Conservation (phyloP, 2,888 invertebrate genomes). For the Microctonus hyperodae region DNA sequence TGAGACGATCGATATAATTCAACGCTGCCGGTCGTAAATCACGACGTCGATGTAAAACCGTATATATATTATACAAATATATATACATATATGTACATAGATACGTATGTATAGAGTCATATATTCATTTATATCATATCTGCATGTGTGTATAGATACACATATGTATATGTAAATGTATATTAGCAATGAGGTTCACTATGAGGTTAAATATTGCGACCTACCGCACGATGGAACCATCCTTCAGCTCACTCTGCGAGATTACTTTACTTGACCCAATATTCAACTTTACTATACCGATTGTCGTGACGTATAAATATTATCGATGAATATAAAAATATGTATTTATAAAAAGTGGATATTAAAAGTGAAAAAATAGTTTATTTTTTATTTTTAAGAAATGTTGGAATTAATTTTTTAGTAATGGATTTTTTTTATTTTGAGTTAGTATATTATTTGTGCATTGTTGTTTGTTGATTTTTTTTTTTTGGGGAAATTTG, state of each 20-base stretch:
- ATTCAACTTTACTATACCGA: constrained; percentile 11
- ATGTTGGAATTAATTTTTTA: no score
- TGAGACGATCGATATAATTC: constrained; percentile 44
- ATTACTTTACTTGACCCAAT: constrained; percentile 36
- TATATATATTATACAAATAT: no score
- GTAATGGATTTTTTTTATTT: no score
- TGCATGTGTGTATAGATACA: no score
- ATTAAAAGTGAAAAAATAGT: no score
- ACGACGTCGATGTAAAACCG: constrained; percentile 39
- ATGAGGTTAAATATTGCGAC: constrained; percentile 42
- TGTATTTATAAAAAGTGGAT: background rate
- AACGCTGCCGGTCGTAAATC: constrained; percentile 40
- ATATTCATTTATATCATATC: background rate
- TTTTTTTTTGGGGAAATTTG: no score
- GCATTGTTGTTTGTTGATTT: no score
- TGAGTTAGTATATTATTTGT: no score
- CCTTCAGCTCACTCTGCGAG: constrained; percentile 23
- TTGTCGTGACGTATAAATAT: background rate
- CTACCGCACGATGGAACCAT: constrained; percentile 33
- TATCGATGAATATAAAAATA: background rate
- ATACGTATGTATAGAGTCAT: background rate
- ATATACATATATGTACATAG: background rate
- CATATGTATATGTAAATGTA: background rate
- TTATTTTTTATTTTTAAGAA: no score
- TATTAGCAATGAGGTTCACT: background rate